Percentiles rank a stretch among this genome's conserved stretches.
Conservation (phyloP, 2,113 vertebrate species). For the Megaceryle torquata region DNA sequence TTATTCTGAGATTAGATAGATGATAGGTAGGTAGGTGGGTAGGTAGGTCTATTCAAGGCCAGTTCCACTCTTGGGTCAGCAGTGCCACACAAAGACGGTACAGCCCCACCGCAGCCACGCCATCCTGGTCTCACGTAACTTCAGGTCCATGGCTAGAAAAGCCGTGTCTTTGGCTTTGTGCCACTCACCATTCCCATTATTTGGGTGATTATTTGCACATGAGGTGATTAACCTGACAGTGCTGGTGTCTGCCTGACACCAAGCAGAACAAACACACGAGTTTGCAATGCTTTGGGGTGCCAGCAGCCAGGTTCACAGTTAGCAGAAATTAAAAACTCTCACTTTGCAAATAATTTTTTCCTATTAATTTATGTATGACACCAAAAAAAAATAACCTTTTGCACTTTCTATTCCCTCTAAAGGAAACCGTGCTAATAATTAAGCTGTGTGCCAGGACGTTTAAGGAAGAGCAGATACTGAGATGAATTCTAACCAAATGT, state of each 20-base stretch:
- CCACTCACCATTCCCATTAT: not conserved
- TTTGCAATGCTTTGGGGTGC: not conserved
- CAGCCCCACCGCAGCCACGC: not conserved
- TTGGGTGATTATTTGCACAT: fast-evolving
- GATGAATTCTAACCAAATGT: constrained; percentile 49
- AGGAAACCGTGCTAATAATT: not conserved
- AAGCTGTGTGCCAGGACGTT: not conserved
- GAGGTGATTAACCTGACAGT: not conserved
- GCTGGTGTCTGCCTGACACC: not conserved
- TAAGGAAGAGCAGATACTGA: constrained; percentile 41
- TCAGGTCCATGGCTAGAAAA: not conserved
- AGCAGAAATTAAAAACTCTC: not conserved
- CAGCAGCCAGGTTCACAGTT: not conserved
- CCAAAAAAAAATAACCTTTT: not conserved
- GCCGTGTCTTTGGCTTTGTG: not conserved
- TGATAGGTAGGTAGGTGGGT: not conserved
- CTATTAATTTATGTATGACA: not conserved
- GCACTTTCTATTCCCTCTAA: not conserved
- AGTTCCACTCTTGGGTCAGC: not conserved
- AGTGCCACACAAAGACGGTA: fast-evolving
- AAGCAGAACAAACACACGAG: not conserved
- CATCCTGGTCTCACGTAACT: not conserved
- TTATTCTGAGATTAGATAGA: not conserved
- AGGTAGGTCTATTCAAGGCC: no score
- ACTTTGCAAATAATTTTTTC: not conserved